Conservation (phyloP, 1,140 invertebrate species). For the Phymastichus coffea region DNA sequence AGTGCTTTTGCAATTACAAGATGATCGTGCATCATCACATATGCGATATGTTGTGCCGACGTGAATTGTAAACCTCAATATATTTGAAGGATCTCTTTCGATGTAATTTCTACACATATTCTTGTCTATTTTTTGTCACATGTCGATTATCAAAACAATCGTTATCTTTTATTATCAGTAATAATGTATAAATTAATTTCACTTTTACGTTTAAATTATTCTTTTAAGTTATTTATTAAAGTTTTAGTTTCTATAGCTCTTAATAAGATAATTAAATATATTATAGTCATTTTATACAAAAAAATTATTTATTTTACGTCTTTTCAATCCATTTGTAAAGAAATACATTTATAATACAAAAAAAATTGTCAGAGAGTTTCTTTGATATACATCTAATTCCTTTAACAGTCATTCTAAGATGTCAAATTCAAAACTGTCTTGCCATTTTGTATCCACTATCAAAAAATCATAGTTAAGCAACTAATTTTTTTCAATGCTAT, state of each 20-base stretch:
- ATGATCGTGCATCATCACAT: constrained; percentile 19
- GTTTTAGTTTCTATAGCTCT: constrained; percentile 16
- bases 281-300: constrained; percentile 22
- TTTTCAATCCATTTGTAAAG: constrained; percentile 23
- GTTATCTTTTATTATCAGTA: constrained; percentile 37
- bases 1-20: constrained; percentile 25
- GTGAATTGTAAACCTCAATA: constrained; percentile 38
- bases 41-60: constrained; percentile 15
- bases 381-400: constrained; percentile 25
- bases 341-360: constrained; percentile 30
- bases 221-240: constrained; percentile 30
- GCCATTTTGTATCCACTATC: constrained; percentile 14
- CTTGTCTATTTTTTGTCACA: too few relatives aligned
- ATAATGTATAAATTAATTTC: constrained; percentile 24
- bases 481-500: constrained; percentile 33
- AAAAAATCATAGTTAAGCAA: constrained; percentile 12
- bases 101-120: constrained; percentile 50
- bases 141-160: too few relatives aligned
- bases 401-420: constrained; percentile 25
- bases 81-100: constrained; percentile 44
- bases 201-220: constrained; percentile 24
- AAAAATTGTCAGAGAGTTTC: constrained; percentile 22
- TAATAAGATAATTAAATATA: constrained; percentile 13
- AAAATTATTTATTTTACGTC: constrained; percentile 28
- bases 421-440: constrained; percentile 12